phyloP scores from a whole-genome alignment of 2,113 vertebrate genomes.

The Leucosticte australis region DNA sequence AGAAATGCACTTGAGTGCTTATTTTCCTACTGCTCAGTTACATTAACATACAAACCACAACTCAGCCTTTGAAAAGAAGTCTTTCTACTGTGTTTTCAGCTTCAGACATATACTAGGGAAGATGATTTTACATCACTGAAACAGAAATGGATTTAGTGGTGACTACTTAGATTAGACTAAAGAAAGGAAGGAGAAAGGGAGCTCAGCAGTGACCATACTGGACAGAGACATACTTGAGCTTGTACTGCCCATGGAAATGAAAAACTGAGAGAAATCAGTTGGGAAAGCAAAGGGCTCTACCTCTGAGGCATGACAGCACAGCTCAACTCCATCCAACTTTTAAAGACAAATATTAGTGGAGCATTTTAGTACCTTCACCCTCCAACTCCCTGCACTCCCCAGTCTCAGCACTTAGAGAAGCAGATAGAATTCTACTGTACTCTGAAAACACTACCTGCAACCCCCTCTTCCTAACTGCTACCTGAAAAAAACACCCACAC shows the following conservation, averaged over 20 bases:
- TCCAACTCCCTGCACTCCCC: background rate
- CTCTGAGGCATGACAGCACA: background rate
- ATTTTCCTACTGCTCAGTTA: background rate
- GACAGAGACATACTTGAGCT: background rate
- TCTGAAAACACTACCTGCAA: too few species aligned
- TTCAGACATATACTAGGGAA: background rate
- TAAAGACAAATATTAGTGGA: background rate
- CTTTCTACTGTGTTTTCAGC: background rate
- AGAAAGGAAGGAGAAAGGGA: background rate
- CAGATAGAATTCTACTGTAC: background rate
- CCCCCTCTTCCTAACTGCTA: background rate
- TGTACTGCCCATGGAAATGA: background rate
- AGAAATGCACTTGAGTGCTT: background rate
- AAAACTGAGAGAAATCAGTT: background rate
- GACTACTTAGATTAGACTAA: background rate
- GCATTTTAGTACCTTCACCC: background rate
- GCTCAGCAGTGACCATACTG: background rate
- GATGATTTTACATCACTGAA: background rate
- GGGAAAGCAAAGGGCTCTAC: background rate
- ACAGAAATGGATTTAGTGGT: background rate
- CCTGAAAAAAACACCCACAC: background rate
- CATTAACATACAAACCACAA: background rate
- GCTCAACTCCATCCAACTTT: background rate
- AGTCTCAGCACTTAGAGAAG: background rate
- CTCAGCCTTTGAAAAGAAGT: background rate